Conservation (phyloP, 2,797 vertebrate genomes). For the Rhinogobio ventralis region DNA sequence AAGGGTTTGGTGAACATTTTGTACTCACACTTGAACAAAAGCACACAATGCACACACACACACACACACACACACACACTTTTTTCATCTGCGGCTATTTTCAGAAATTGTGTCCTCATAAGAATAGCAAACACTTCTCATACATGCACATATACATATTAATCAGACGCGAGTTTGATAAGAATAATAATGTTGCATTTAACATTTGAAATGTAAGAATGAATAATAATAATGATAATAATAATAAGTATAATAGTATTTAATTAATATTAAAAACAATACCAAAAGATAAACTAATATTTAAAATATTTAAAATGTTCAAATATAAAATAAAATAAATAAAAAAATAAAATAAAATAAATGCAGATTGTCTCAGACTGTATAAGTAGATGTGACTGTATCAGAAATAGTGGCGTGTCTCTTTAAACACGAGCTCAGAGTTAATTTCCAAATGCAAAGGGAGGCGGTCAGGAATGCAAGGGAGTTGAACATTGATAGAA, state of each 20-base stretch:
- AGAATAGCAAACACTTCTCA: background rate
- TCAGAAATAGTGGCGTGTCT: background rate
- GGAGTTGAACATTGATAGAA: constrained; percentile 70
- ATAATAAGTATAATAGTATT: background rate
- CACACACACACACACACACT: background rate
- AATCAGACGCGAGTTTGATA: background rate
- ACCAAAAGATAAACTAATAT: background rate
- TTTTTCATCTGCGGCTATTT: constrained; percentile 33
- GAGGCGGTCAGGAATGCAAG: constrained; percentile 69
- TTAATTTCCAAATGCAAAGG: constrained; percentile 63
- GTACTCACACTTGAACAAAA: constrained; percentile 41
- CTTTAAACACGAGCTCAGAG: constrained; percentile 47
- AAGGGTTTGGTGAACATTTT: constrained; percentile 28
- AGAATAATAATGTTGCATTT: background rate
- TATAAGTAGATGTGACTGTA: background rate
- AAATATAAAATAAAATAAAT: too few species aligned
- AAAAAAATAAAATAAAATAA: background rate
- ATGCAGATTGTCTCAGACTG: background rate
- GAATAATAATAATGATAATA: background rate
- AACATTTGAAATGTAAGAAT: background rate
- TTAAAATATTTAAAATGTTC: background rate
- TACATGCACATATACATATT: background rate
- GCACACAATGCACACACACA: background rate
- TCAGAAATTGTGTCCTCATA: background rate
- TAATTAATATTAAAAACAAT: background rate